Evolutionary conservation across 2,113 vertebrate genomes (phyloP), one percentile per base, ranked within the genome.

Genomic region (Xiphias gladius): DNA sequence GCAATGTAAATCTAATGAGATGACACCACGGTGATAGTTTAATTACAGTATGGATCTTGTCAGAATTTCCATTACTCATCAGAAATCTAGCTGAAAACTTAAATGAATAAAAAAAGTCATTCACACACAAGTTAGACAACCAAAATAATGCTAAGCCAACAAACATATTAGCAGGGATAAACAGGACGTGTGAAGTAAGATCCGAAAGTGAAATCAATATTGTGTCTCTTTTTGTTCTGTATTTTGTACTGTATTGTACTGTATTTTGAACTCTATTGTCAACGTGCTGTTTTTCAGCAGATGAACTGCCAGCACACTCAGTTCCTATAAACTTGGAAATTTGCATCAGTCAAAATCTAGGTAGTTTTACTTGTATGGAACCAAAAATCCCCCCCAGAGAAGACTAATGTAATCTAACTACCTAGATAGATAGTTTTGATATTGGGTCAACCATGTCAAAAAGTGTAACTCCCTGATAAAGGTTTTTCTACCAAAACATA

Each of bases 121-220:
- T 37, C 17, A 66, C 7, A 43, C 9, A 54, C 62, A 57, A 58
- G 24, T 13, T 1, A 0, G 26, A 48, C 2, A 1, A 76, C 12
- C 26, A 63, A 58, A 58, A 28, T 20, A 57, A 22, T 37, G 41
- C 30, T 0, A 24, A 35, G 61, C 80, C 78, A 79, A 85, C 80
- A 89, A 78, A 81, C 62, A 75, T 48, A 81, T 67, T 61, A 74
- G 67, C 73, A 19, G 50, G 19, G 39, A 80, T 79, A 82, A 82
- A 73, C 66, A 79, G 76, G 73, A 82, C 68, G 48, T 57, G 77
- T 73, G 90, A 82, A 90, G 92, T 48, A 62, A 69, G 86, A 90
- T 52, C 85, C 32, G 35, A 46, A 48, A 19, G 79, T 52, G 61
- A 67, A 82, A 91, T 91, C 86, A 72, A 90, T 92, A 83, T 32